A percentile compares a stretch with the other conserved stretches of the same genome.
Conservation (phyloP, 2,113 vertebrate genomes). For the Salminus brasiliensis region DNA sequence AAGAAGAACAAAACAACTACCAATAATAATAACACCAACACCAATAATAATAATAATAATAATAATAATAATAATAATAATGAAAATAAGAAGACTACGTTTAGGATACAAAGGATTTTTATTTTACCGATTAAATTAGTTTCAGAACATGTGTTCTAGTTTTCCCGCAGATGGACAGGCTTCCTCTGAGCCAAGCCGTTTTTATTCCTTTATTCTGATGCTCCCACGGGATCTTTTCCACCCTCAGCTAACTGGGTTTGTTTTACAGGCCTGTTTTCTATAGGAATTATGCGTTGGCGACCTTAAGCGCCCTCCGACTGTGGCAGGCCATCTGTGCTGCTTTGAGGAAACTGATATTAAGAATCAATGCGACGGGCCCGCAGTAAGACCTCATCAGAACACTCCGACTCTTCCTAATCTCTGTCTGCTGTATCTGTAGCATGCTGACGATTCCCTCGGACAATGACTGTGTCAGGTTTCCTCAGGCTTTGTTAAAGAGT, state of each 20-base stretch:
- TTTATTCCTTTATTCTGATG: background rate
- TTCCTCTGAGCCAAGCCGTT: background rate
- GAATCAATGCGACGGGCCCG: background rate
- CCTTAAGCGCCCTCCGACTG: background rate
- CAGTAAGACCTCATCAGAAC: background rate
- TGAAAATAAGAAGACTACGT: too few relatives aligned
- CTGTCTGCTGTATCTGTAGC: too few relatives aligned
- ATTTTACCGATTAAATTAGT: too few relatives aligned
- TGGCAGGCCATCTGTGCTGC: background rate
- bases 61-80: too few relatives aligned
- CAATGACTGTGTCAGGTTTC: background rate
- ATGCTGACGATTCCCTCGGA: background rate
- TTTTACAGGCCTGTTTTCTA: background rate
- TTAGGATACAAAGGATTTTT: too few relatives aligned
- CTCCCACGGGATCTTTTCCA: background rate
- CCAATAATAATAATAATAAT: too few relatives aligned
- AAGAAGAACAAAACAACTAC: too few relatives aligned
- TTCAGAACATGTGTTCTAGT: too few relatives aligned
- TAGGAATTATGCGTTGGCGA: background rate
- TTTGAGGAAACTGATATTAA: background rate
- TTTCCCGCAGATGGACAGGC: background rate
- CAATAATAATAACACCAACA: too few relatives aligned
- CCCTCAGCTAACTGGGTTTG: background rate
- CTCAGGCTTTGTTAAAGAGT: too few relatives aligned
- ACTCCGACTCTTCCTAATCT: background rate